Conservation (phyloP, 2,888 invertebrate genomes). For the Yponomeuta plumbellus region DNA sequence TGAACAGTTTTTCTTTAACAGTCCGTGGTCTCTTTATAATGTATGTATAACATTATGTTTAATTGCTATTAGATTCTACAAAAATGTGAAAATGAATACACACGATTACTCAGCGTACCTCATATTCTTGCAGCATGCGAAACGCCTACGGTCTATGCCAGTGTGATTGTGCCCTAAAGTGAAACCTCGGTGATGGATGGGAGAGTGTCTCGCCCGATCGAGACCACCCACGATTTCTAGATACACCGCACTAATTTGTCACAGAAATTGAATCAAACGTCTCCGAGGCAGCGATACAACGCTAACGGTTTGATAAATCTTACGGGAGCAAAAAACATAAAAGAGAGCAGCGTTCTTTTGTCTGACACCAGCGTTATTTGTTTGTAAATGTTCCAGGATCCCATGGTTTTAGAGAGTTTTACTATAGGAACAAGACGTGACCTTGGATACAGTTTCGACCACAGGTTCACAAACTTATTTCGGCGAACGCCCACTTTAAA, state of each 20-base stretch:
- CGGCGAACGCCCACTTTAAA: no score
- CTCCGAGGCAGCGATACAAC: background rate
- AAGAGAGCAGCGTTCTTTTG: background rate
- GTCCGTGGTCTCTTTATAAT: no score
- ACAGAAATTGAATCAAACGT: background rate
- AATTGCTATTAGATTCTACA: no score
- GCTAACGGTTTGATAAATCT: background rate
- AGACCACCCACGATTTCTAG: conserved; percentile 49
- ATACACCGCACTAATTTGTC: conserved; percentile 9
- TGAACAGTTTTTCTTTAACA: no score
- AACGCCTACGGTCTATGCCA: background rate
- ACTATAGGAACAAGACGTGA: background rate
- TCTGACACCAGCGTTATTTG: background rate
- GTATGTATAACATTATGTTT: no score
- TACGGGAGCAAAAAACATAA: background rate
- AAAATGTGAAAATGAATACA: no score
- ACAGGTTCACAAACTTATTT: no score
- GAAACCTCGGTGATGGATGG: conserved; percentile 60
- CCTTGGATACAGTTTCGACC: background rate
- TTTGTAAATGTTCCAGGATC: background rate
- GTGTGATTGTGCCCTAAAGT: conserved; percentile 32
- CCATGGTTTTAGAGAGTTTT: background rate
- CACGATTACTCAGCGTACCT: no score
- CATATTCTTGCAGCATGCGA: background rate
- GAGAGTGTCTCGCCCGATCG: conserved; percentile 34